Evolutionary conservation across 1,140 invertebrate genomes (phyloP).

Genomic region (Trinorchestia longiramus): DNA sequence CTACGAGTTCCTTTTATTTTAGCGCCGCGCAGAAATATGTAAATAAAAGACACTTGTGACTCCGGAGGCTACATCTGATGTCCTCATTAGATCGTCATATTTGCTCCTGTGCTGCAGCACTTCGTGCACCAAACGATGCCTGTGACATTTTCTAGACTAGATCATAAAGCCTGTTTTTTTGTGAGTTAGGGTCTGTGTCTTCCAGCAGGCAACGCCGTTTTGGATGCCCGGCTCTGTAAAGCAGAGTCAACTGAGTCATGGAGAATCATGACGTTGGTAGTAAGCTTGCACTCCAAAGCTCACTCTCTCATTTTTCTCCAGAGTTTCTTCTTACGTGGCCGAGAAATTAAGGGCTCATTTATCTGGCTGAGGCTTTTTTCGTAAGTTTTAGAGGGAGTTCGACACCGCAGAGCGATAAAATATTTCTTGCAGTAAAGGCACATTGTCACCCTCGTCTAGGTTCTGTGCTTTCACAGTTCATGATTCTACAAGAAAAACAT

Average conservation of each 20-base stretch:
- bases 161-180: not conserved
- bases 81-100: not conserved
- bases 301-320: not conserved
- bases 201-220: not conserved
- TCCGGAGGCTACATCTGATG: not conserved
- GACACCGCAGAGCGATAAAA: not conserved
- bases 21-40: not conserved
- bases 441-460: too few species aligned
- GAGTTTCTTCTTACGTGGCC: not conserved
- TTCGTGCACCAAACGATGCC: not conserved
- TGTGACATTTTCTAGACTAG: not conserved
- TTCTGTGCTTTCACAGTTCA: too few species aligned
- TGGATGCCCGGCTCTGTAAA: not conserved
- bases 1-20: not conserved
- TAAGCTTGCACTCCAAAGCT: not conserved
- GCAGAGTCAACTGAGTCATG: not conserved
- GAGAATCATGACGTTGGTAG: not conserved
- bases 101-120: not conserved
- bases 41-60: not conserved
- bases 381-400: not conserved
- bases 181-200: not conserved
- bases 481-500: too few species aligned
- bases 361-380: not conserved
- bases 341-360: not conserved
- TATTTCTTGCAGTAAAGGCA: too few species aligned